phyloP scores from a whole-genome alignment of 1,140 invertebrate species.

The Eubasilissa regina region DNA sequence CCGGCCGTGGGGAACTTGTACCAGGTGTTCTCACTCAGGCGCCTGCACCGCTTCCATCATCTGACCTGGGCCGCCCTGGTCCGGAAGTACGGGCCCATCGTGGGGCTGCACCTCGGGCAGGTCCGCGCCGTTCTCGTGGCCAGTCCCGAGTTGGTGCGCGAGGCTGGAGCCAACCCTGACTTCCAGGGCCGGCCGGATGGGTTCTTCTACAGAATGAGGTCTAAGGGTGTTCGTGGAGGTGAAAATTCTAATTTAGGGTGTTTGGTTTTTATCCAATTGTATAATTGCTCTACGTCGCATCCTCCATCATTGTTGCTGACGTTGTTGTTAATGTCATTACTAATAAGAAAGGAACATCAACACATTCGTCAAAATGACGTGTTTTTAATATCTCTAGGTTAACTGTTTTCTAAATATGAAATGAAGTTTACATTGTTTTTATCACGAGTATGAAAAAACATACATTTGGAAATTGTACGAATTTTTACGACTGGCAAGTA shows the following conservation, averaged over 20 bases:
- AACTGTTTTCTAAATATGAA: no score
- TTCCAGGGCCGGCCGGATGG: constrained; percentile 81
- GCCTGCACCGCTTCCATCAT: constrained; percentile 32
- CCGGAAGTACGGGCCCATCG: constrained; percentile 77
- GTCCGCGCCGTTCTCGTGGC: constrained; percentile 76
- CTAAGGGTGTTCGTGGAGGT: constrained; percentile 79
- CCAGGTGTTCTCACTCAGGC: neutral
- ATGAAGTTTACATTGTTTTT: no score
- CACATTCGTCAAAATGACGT: no score
- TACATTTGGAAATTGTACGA: no score
- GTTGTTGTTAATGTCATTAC: no score
- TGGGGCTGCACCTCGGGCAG: constrained; percentile 74
- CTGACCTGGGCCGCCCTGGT: constrained; percentile 62
- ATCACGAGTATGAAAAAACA: no score
- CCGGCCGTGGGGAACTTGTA: constrained; percentile 48
- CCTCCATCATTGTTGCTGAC: no score
- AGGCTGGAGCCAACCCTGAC: constrained; percentile 75
- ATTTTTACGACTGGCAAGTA: no score
- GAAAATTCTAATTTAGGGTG: constrained; percentile 22
- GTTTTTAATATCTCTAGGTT: no score
- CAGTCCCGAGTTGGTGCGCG: constrained; percentile 75
- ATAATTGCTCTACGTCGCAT: no score
- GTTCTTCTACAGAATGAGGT: constrained; percentile 77
- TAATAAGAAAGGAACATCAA: no score
- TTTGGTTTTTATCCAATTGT: no score